These are phyloP conservation scores for Xenopus borealis DNA, from an alignment of 2,113 vertebrate genomes.

Conservation along the genomic window DNA sequence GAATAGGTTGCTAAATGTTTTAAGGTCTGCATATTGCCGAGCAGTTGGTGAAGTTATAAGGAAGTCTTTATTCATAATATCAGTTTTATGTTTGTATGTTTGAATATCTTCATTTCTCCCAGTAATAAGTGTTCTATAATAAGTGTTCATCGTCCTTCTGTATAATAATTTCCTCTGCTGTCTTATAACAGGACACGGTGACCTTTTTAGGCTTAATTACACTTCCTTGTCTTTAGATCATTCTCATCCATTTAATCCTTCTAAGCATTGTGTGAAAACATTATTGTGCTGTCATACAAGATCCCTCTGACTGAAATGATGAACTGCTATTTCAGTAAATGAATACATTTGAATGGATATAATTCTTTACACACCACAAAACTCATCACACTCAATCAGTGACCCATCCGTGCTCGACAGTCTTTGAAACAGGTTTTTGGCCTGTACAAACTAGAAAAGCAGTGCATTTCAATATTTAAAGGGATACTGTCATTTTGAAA, in stretches of 20 bases:
- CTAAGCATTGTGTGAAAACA: slow-evolving; percentile 57
- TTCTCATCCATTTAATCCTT: slow-evolving; percentile 59
- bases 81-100: slow-evolving; percentile 1
- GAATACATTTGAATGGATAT: not conserved
- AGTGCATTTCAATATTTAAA: too few relatives aligned
- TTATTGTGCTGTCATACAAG: slow-evolving; percentile 53
- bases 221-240: slow-evolving; percentile 62
- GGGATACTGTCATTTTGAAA: too few relatives aligned
- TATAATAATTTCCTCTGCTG: slow-evolving; percentile 59
- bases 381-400: not conserved
- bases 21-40: slow-evolving; percentile 11
- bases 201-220: slow-evolving; percentile 67
- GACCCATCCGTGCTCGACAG: too few relatives aligned
- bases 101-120: slow-evolving; percentile 49
- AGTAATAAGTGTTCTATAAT: slow-evolving; percentile 54
- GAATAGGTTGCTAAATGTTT: slow-evolving; percentile 28
- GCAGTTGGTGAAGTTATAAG: slow-evolving; percentile 20
- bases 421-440: too few relatives aligned
- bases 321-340: slow-evolving; percentile 55
- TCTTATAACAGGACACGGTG: slow-evolving; percentile 57
- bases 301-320: slow-evolving; percentile 56
- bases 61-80: not conserved
- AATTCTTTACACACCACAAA: not conserved
- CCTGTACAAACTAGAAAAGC: too few relatives aligned
- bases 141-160: slow-evolving; percentile 58